Conservation (phyloP, 2,113 vertebrate genomes). For the Megaceryle maxima region DNA sequence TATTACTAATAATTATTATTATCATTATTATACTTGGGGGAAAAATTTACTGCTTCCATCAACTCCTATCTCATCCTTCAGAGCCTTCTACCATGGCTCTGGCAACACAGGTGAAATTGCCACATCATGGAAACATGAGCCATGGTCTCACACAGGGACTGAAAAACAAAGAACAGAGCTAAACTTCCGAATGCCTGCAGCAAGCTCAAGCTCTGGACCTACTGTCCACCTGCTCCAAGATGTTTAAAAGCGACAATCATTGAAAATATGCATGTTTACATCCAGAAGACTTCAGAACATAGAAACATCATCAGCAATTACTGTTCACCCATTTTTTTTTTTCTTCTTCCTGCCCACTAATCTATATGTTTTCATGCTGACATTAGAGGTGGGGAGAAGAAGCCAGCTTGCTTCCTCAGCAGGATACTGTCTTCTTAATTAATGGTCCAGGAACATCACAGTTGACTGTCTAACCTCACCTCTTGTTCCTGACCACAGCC, state of each 20-base stretch:
- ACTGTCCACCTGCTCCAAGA: background rate
- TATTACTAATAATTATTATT: background rate
- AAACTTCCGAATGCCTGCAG: background rate
- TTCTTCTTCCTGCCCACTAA: background rate
- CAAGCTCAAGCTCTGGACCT: background rate
- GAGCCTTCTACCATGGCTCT: background rate
- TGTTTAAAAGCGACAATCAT: background rate
- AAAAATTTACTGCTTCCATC: background rate
- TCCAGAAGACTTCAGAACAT: background rate
- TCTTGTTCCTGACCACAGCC: background rate
- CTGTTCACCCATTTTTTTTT: too few species aligned
- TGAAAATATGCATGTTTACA: background rate
- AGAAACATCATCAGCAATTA: background rate
- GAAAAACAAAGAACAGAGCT: background rate
- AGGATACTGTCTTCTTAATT: background rate
- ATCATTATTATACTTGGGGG: accelerated
- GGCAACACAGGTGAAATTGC: background rate
- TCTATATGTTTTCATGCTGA: background rate
- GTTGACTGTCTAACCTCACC: background rate
- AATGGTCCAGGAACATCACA: background rate
- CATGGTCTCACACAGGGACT: background rate
- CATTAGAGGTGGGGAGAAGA: background rate
- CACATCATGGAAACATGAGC: background rate
- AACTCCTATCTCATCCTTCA: background rate
- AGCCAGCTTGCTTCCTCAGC: background rate